A percentile compares a stretch with the other conserved stretches of the same genome.
phyloP scores from a whole-genome alignment of 2,797 vertebrate genomes.

The Sebastes kiyomatsui region DNA sequence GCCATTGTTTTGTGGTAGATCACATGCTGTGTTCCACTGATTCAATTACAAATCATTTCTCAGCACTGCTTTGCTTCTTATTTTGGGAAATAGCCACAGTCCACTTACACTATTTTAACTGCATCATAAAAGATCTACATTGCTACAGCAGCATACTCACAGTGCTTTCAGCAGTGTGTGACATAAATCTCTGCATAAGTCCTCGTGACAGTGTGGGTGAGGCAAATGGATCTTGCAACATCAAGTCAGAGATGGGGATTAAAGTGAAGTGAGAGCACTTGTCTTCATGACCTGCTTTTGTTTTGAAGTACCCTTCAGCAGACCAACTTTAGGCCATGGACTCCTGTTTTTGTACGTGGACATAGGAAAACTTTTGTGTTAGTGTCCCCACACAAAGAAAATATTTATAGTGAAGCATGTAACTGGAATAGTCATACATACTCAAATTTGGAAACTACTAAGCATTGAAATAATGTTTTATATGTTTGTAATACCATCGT shows the following conservation, averaged over 20 bases:
- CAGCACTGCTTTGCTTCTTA: not conserved
- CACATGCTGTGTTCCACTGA: not conserved
- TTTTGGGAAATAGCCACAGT: not conserved
- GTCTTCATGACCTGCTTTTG: not conserved
- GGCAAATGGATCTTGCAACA: slow-evolving; percentile 10
- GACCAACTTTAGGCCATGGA: not conserved
- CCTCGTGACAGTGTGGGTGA: not conserved
- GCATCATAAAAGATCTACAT: slow-evolving; percentile 8
- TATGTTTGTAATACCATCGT: not conserved
- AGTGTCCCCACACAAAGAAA: not conserved
- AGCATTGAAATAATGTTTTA: not conserved
- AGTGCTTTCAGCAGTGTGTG: slow-evolving; percentile 4
- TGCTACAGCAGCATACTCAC: not conserved
- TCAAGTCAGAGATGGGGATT: not conserved
- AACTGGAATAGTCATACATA: not conserved
- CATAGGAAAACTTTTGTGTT: not conserved
- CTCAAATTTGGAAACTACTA: not conserved
- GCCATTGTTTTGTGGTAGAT: slow-evolving; percentile 4
- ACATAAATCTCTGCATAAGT: not conserved
- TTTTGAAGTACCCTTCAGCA: not conserved
- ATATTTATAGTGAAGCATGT: not conserved
- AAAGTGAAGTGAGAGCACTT: not conserved
- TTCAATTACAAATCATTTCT: not conserved
- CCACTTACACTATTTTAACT: not conserved
- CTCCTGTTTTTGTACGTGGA: not conserved